These are phyloP conservation scores for Ploceus nigricollis DNA, from an alignment of 2,113 vertebrate species.

Conservation along the genomic window DNA sequence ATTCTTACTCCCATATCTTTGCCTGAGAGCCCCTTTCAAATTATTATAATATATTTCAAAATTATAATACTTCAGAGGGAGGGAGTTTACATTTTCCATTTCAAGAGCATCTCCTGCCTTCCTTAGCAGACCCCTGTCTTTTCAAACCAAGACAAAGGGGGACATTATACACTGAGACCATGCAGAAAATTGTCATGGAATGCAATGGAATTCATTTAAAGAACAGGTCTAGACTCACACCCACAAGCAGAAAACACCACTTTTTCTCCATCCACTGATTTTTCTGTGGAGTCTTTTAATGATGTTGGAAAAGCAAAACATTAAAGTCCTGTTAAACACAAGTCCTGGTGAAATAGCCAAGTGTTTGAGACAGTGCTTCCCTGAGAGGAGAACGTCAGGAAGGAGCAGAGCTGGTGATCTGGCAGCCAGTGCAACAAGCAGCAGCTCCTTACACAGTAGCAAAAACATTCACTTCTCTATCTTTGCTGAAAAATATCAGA, in stretches of 20 bases:
- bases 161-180: background rate
- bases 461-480: background rate
- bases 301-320: background rate
- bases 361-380: background rate
- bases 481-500: conserved; percentile 4
- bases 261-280: background rate
- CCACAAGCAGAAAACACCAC: background rate
- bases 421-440: background rate
- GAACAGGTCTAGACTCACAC: background rate
- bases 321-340: background rate
- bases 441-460: background rate
- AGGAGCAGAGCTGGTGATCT: background rate
- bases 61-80: background rate
- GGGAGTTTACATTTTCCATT: background rate
- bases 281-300: background rate
- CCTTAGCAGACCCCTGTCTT: background rate
- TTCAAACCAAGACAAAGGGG: background rate
- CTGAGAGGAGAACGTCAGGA: background rate
- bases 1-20: background rate
- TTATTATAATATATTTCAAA: background rate
- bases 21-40: background rate
- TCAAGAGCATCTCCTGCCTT: background rate
- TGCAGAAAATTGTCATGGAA: background rate
- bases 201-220: background rate
- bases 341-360: background rate